Base-by-base conservation (phyloP, 1,140 invertebrate species). In the Oryzaephilus surinamensis region DNA sequence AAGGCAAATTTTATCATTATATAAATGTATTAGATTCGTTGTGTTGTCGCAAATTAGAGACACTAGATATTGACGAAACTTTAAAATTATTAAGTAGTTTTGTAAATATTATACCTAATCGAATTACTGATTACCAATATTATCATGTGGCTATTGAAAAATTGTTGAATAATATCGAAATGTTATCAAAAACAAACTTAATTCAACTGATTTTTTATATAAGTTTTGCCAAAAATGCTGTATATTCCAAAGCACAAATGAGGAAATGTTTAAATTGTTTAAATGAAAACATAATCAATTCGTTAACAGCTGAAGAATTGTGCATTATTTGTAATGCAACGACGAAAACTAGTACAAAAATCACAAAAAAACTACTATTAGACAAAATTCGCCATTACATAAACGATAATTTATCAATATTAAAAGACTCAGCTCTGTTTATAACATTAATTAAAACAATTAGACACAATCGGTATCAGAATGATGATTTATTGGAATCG, bases 341-440 rank as follows among this genome's bases (percentile, higher is more conserved):
- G 16, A 61, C 57, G 43, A 58, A 58, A 50, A 58, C 57, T n/a
- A 56, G 52, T 41, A 60, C 57, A 13, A 54, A 50, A 50, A 55
- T 62, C 17, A 36, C 27, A 15, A 57, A 55, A 43, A 34, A 44
- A 13, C 10, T 21, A 10, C 29, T 61, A 20, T 44, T 58, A 19
- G 20, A 50, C 6, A 57, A 46, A 43, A 30, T 61, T 7, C 44
- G 48, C 14, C 14, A 32, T 8, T 50, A 46, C 21, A 32, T 62
- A 26, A 46, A 54, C 32, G 40, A 61, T 20, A 58, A 62, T 42
- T 42, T 62, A 35, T 16, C 18, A 17, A 19, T 62, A 14, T 36
- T 62, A 6, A 48, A 56, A 26, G 60, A 62, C 50, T 41, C 54
- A 27, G 48, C 51, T 6, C 31, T 57, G 24, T 58, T 61, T 37